A percentile compares a stretch with the other conserved stretches of the same genome.
These are phyloP conservation scores for Saccostrea glomerata DNA, from an alignment of 1,140 invertebrate genomes.

Conservation along the genomic window DNA sequence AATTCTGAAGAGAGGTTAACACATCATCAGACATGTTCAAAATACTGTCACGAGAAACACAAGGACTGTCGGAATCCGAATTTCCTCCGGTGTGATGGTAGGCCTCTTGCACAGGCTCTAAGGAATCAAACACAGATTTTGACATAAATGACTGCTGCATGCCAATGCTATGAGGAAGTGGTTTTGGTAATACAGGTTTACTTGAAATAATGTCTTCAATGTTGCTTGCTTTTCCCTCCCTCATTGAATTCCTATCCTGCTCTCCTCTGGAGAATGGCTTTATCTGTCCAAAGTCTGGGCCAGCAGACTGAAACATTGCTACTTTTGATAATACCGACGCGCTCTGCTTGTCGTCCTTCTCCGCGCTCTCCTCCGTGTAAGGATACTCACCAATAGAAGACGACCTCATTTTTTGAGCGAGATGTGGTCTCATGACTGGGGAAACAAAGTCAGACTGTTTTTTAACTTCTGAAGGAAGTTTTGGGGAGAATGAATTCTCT, in stretches of 20 bases:
- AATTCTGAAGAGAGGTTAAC: constrained; percentile 67
- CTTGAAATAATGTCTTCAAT: constrained; percentile 62
- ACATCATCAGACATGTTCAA: constrained; percentile 67
- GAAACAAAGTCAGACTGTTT: constrained; percentile 56
- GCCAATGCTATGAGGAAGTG: constrained; percentile 48
- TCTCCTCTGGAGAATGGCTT: constrained; percentile 64
- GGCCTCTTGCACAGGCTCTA: constrained; percentile 56
- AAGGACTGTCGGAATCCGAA: constrained; percentile 60
- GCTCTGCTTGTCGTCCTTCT: constrained; percentile 46
- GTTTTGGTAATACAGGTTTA: constrained; percentile 70
- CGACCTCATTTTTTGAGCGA: constrained; percentile 61
- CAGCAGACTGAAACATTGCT: constrained; percentile 63
- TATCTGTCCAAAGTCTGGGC: constrained; percentile 52
- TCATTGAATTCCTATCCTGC: constrained; percentile 56
- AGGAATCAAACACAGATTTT: constrained; percentile 66
- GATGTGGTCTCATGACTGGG: constrained; percentile 58
- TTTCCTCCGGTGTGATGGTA: constrained; percentile 50
- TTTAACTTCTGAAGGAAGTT: constrained; percentile 55
- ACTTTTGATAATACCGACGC: constrained; percentile 66
- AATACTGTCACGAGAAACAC: constrained; percentile 70
- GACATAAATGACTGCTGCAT: constrained; percentile 54
- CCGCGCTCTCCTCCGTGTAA: constrained; percentile 50
- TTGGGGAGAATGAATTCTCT: constrained; percentile 60
- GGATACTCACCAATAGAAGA: constrained; percentile 58
- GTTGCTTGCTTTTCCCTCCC: constrained; percentile 52